Percentiles rank a stretch among this genome's conserved stretches.
Conservation (phyloP, 2,888 invertebrate species). For the Branchipolynoe longqiensis region DNA sequence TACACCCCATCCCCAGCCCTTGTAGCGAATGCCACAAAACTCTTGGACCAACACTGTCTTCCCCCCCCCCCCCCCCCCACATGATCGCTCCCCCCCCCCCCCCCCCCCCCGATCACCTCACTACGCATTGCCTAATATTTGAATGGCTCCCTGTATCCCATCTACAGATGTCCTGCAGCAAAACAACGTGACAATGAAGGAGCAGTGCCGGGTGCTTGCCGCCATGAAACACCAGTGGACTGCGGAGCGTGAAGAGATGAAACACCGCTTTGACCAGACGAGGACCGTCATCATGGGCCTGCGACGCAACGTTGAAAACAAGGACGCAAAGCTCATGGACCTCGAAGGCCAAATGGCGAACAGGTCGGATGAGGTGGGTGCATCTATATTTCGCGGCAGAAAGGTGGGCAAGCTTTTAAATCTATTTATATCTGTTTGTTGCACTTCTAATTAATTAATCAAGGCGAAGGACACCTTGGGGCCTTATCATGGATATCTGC, state of each 20-base stretch:
- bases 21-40: too few relatives aligned
- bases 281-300: constrained; percentile 1
- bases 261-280: constrained; percentile 36
- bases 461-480: constrained; percentile 4
- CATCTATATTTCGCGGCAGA: not conserved
- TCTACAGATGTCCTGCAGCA: constrained; percentile 35
- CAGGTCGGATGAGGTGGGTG: constrained; percentile 43
- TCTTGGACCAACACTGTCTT: too few relatives aligned
- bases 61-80: too few relatives aligned
- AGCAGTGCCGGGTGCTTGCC: constrained; percentile 35
- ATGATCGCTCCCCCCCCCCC: too few relatives aligned
- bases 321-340: constrained; percentile 33
- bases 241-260: constrained; percentile 48
- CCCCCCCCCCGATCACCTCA: too few relatives aligned
- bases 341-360: constrained; percentile 7
- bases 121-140: too few relatives aligned
- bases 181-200: constrained; percentile 35
- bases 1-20: too few relatives aligned
- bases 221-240: constrained; percentile 37
- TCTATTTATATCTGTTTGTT: not conserved
- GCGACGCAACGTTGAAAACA: constrained; percentile 24
- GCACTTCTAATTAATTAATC: not conserved
- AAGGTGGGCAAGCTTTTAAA: constrained; percentile 39
- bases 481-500: constrained; percentile 5
- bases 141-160: not conserved